Evolutionary conservation across 2,888 invertebrate species (phyloP), one percentile per base, ranked within the genome.

Genomic region (Calliscelio sp.): DNA sequence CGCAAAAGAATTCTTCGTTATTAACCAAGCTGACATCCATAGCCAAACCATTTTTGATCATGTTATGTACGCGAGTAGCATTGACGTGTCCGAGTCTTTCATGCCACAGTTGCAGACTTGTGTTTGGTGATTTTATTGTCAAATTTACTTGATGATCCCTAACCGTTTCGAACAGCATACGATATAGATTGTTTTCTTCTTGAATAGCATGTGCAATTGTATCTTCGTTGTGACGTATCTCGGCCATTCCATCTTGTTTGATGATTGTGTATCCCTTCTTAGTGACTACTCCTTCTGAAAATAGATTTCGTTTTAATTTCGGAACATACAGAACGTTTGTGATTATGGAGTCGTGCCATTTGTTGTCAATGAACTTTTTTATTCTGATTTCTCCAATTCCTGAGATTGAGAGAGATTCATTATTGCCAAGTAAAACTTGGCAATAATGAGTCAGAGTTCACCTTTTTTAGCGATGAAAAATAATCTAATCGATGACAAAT

Each of bases 31-130:
- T 59, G 4, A 38, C 38, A 14, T 38, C 38, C 3, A 14, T 22
- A 3, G 41, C 24, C 24, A 14, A 7, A 11, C 24, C 61, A 24
- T 25, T 63, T 16, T 28, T 35, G 18, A 66, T 24, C 66, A 66
- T 66, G 18, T 20, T 51, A 68, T 46, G 24, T 70, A 68, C 41
- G 28, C 44, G 35, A 14, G 41, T 38, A 16, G 41, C 41, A 51
- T 85, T 84, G 8, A 84, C 61, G 57, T 86, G 82, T 46, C 80
- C 80, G 18, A 86, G 49, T 25, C 85, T 32, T 32, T 86, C 73
- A 49, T 87, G 86, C 87, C 87, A 85, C 35, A 35, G 49, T 49
- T 65, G 65, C 10, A 73, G n/a, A 14, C 24, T 61, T 70, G 28
- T 68, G 24, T 24, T 53, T 28, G 18, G 25, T 46, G 46, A 57